Conservation (phyloP, 2,888 invertebrate genomes). For the Andrena fulva region DNA sequence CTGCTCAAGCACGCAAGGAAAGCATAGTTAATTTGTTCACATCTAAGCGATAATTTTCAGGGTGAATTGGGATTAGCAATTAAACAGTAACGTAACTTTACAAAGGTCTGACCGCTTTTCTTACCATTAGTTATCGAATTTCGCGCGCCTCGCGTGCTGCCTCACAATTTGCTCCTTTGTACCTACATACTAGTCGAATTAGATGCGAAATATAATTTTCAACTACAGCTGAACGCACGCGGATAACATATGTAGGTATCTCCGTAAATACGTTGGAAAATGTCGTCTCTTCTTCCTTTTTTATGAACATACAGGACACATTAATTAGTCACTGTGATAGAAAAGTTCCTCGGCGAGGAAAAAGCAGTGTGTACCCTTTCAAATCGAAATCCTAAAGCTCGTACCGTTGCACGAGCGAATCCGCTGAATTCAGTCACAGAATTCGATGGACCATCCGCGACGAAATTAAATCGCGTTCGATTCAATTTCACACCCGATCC, state of each 20-base stretch:
- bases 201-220: background rate
- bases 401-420: constrained; percentile 8
- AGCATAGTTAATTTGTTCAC: constrained; percentile 35
- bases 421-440: constrained; percentile 19
- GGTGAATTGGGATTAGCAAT: constrained; percentile 17
- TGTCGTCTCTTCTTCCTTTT: no score
- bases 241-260: background rate
- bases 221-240: background rate
- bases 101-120: background rate
- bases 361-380: constrained; percentile 5
- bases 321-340: background rate
- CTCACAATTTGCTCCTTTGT: background rate
- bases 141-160: background rate
- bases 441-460: constrained; percentile 24
- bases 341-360: background rate
- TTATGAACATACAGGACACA: background rate
- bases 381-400: constrained; percentile 27
- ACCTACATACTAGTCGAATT: background rate
- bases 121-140: constrained; percentile 1
- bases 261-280: background rate
- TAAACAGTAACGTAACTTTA: background rate
- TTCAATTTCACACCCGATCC: constrained; percentile 36
- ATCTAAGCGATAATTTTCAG: background rate
- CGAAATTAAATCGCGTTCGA: constrained; percentile 38
- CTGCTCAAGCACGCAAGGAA: constrained; percentile 1